These are phyloP conservation scores for Crepidodera aurea DNA, from an alignment of 2,888 invertebrate genomes.

Conservation along the genomic window DNA sequence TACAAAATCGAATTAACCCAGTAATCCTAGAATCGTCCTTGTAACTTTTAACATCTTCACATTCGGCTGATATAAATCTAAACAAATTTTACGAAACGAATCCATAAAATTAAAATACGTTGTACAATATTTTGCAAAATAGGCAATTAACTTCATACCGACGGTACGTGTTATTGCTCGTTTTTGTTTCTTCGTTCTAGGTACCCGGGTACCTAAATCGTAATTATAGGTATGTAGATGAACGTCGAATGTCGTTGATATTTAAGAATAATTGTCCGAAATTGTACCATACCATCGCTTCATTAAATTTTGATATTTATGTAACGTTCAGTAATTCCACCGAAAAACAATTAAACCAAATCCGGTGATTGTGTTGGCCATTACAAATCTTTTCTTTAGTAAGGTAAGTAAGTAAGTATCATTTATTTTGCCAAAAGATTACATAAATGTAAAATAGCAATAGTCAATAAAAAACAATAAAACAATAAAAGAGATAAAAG, in stretches of 20 bases:
- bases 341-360: neutral
- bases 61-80: neutral
- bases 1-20: neutral
- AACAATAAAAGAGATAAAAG: no score
- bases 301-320: neutral
- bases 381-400: no score
- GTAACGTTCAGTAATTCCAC: neutral
- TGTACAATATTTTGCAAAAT: constrained; percentile 3
- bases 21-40: neutral
- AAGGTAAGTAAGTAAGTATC: no score
- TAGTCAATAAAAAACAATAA: no score
- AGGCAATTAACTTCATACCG: neutral
- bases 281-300: neutral
- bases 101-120: neutral
- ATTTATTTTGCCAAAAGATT: no score
- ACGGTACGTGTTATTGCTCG: neutral
- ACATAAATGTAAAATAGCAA: no score
- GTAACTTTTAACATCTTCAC: neutral
- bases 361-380: no score
- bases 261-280: neutral
- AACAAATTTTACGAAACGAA: neutral
- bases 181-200: neutral
- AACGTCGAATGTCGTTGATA: neutral
- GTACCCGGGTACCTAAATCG: neutral
- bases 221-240: neutral